Conservation (phyloP, 2,113 vertebrate genomes). For the Seriola dumerili region DNA sequence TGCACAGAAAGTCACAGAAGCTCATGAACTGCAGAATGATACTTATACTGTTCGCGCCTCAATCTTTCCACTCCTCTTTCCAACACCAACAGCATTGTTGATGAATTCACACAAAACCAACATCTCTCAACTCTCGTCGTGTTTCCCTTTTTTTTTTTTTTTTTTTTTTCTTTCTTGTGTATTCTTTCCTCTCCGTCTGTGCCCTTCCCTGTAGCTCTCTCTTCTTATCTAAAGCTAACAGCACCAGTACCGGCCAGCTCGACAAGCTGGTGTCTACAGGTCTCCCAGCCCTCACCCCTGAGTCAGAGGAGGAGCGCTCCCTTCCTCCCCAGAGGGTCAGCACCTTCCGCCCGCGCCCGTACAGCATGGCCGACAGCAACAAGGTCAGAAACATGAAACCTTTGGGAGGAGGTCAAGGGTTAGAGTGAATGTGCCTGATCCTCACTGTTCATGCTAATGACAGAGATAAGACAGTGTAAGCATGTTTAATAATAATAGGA, state of each 20-base stretch:
- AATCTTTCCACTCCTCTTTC: slow-evolving; percentile 40
- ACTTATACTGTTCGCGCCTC: not conserved
- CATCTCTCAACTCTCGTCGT: slow-evolving; percentile 5
- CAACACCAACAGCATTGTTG: slow-evolving; percentile 56
- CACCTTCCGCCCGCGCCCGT: slow-evolving; percentile 87
- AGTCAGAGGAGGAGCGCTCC: slow-evolving; percentile 77
- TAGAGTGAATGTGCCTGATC: not conserved
- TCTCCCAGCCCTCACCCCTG: slow-evolving; percentile 65
- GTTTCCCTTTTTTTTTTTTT: slow-evolving; percentile 4
- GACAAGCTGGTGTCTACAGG: slow-evolving; percentile 80
- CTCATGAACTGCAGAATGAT: not conserved
- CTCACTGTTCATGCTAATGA: not conserved
- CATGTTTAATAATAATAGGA: not conserved
- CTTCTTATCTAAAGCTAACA: slow-evolving; percentile 81
- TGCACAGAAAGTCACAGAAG: not conserved
- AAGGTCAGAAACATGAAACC: slow-evolving; percentile 67
- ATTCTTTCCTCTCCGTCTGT: slow-evolving; percentile 27
- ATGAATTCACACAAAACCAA: slow-evolving; percentile 39
- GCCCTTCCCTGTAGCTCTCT: slow-evolving; percentile 70
- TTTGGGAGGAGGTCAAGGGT: slow-evolving; percentile 7
- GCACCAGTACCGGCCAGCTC: slow-evolving; percentile 83
- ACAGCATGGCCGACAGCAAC: slow-evolving; percentile 88
- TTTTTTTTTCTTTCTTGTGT: slow-evolving; percentile 2
- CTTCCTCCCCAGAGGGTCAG: slow-evolving; percentile 82
- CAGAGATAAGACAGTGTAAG: not conserved